Conservation (phyloP, 2,888 invertebrate genomes). For the Clistopyga incitator region DNA sequence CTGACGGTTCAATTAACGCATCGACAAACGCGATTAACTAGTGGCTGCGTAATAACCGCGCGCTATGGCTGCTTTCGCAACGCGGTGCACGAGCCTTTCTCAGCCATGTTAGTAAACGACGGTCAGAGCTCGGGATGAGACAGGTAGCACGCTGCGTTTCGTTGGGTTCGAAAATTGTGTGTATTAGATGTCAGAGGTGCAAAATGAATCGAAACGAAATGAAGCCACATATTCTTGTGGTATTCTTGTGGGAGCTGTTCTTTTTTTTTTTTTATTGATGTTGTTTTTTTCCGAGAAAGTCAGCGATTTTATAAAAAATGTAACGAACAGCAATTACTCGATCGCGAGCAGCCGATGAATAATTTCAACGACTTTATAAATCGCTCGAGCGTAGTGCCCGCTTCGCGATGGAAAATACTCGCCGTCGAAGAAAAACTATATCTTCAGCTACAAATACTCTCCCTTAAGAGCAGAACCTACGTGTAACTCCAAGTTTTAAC, state of each 20-base stretch:
- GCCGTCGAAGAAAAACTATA: neutral
- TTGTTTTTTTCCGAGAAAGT: neutral
- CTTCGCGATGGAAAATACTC: conserved; percentile 6
- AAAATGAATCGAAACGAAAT: neutral
- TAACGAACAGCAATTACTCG: conserved; percentile 29
- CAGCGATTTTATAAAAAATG: neutral
- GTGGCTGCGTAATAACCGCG: conserved; percentile 45
- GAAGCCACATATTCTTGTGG: neutral
- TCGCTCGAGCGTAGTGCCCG: conserved; percentile 13
- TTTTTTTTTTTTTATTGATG: neutral
- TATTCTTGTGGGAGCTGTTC: neutral
- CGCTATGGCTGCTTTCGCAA: conserved; percentile 22
- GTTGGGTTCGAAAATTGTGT: neutral
- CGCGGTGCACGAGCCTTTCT: neutral
- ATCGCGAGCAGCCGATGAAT: conserved; percentile 33
- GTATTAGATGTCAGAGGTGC: neutral
- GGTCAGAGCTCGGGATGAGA: neutral
- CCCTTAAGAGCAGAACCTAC: conserved; percentile 1
- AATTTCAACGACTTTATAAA: conserved; percentile 47
- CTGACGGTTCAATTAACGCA: conserved; percentile 64
- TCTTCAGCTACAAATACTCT: conserved; percentile 17
- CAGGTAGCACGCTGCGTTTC: neutral
- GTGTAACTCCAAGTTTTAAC: conserved; percentile 56
- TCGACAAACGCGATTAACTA: conserved; percentile 59
- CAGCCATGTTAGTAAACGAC: conserved; percentile 4